Base-by-base conservation (phyloP, 2,797 vertebrate species). In the Anabacerthia variegaticeps region DNA sequence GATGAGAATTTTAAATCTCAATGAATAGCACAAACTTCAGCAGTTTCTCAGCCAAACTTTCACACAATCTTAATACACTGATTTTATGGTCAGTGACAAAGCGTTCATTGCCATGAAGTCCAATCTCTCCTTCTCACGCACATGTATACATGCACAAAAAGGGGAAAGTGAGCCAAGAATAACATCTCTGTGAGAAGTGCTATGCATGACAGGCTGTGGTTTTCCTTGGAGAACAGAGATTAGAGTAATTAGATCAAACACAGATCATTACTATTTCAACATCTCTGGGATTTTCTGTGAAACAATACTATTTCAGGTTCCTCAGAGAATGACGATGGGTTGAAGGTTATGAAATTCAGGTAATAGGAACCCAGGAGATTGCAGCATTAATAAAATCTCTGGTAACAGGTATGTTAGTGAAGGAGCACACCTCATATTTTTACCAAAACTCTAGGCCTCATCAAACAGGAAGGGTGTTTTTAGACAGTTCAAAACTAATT, bases 361-460 rank as follows among this genome's bases (percentile, higher is more conserved):
- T 67, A 82, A 71, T 0, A 69, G 36, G 17, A 94, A 56, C 14
- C 16, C 39, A 52, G 32, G 71, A 75, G 52, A 81, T 18, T 30
- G 37, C 75, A 44, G 51, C 10, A 11, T 41, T 75, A 61, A 72
- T 49, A 71, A 68, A 63, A 74, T 12, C 21, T 43, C 62, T 67
- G 19, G 23, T 73, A 73, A 63, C 0, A 2, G 20, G 2, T 9
- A 37, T 1, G 1, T n/a, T 48, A 55, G 13, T 28, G 16, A 87
- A 83, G 36, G n/a, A 61, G 22, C 34, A 62, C 7, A 32, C 2
- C 14, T 83, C 28, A 28, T 12, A 54, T 13, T 43, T 68, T 34
- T 18, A 62, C 14, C 30, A 56, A 85, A 93, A 75, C 27, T 41
- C 28, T 30, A 79, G 7, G 10, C 5, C 4, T 55, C 1, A 0